phyloP scores from a whole-genome alignment of 2,888 invertebrate genomes.

The Scaptomyza cyrtandrae region DNA sequence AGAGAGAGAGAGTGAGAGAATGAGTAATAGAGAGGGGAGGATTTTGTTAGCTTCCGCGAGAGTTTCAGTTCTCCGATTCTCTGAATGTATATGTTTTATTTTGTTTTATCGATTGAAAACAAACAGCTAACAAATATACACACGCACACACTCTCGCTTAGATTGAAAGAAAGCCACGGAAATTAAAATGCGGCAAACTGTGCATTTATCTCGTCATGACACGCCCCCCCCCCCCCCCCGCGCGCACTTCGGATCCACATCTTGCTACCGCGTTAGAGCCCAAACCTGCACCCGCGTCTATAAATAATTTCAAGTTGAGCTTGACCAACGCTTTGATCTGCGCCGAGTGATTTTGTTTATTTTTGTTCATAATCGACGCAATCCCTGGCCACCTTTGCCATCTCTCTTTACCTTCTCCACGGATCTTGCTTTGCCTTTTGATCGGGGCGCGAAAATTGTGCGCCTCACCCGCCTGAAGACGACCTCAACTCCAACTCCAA shows the following conservation, averaged over 20 bases:
- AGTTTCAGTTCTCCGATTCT: constrained; percentile 18
- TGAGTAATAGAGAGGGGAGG: neutral
- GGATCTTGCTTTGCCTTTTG: constrained; percentile 63
- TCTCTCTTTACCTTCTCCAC: constrained; percentile 15
- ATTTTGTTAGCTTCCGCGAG: constrained; percentile 59
- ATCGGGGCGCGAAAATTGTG: constrained; percentile 78
- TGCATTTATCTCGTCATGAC: constrained; percentile 73
- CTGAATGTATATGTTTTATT: constrained; percentile 61
- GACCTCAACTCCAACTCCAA: constrained; percentile 31
- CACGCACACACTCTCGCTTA: neutral
- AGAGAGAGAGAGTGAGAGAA: neutral
- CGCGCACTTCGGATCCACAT: neutral
- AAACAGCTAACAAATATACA: constrained; percentile 40
- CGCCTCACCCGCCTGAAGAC: constrained; percentile 49
- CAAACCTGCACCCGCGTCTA: constrained; percentile 6
- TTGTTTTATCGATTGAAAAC: constrained; percentile 64
- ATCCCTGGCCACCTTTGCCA: constrained; percentile 45
- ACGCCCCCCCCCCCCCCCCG: constrained; percentile 42
- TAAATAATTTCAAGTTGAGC: constrained; percentile 48
- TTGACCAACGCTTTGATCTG: constrained; percentile 71
- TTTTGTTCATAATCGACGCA: constrained; percentile 76
- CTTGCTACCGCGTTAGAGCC: neutral
- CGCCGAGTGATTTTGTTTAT: constrained; percentile 76
- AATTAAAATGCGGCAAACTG: constrained; percentile 78
- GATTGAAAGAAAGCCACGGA: constrained; percentile 39